These are phyloP conservation scores for Sarcophaga peregrina DNA, from an alignment of 1,140 invertebrate species.

Conservation along the genomic window DNA sequence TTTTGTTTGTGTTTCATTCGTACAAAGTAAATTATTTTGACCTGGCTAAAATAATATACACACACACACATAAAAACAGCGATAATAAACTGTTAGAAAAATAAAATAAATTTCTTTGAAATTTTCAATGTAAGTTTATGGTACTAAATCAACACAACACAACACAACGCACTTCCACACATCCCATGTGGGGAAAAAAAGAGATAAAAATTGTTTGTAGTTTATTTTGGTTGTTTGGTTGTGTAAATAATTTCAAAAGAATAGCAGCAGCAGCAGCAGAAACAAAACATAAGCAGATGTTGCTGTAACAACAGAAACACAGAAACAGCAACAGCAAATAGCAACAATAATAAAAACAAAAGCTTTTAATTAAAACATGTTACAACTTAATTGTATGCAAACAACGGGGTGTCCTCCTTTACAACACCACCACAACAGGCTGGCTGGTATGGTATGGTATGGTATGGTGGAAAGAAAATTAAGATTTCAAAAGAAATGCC, in stretches of 20 bases:
- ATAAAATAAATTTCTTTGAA: conserved; percentile 22
- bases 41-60: background rate
- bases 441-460: too few species aligned
- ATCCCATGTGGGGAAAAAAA: too few species aligned
- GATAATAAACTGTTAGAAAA: background rate
- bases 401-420: conserved; percentile 9
- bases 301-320: background rate
- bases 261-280: background rate
- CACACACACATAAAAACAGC: background rate
- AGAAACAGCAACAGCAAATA: background rate
- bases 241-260: conserved; percentile 29
- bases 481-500: background rate
- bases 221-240: too few species aligned
- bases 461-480: background rate
- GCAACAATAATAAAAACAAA: background rate
- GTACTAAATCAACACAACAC: background rate
- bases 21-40: background rate
- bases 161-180: background rate
- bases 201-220: background rate
- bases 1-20: background rate
- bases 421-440: background rate
- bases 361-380: conserved; percentile 37
- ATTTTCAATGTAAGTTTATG: conserved; percentile 6
- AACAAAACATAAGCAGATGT: background rate
- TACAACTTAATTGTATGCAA: conserved; percentile 36